A percentile compares a stretch with the other conserved stretches of the same genome.
phyloP scores from a whole-genome alignment of 2,113 vertebrate species.

The Scopus umbretta region DNA sequence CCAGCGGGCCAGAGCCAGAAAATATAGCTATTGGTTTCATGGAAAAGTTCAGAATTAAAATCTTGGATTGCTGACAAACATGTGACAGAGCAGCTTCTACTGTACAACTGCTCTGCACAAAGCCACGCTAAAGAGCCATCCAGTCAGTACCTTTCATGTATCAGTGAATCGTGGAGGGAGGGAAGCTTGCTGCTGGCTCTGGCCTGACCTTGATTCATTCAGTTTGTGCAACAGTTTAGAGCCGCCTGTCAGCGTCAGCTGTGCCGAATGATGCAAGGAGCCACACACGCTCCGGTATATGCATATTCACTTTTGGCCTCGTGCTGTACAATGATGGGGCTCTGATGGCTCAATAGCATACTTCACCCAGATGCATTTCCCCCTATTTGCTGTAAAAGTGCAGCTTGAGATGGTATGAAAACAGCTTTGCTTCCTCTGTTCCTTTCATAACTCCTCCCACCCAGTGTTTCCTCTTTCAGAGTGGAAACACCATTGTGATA shows the following conservation, averaged over 20 bases:
- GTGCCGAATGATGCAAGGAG: background rate
- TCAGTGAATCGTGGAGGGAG: background rate
- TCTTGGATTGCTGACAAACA: background rate
- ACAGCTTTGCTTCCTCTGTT: slow-evolving; percentile 18
- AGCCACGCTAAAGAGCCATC: background rate
- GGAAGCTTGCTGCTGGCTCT: background rate
- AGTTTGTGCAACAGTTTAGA: background rate
- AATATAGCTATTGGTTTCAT: background rate
- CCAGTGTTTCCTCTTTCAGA: slow-evolving; percentile 10
- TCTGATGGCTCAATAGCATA: rapidly evolving
- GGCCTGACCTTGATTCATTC: slow-evolving; percentile 23
- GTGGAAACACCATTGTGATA: slow-evolving; percentile 22
- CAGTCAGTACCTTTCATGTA: background rate
- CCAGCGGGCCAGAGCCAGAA: background rate
- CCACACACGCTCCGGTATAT: background rate
- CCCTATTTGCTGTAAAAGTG: background rate
- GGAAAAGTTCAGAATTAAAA: background rate
- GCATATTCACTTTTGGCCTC: background rate
- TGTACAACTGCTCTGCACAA: background rate
- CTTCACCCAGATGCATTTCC: background rate
- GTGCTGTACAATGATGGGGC: background rate
- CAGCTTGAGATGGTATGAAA: background rate
- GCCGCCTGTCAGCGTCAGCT: slow-evolving; percentile 36
- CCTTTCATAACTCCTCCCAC: background rate
- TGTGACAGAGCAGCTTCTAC: background rate